phyloP scores from a whole-genome alignment of 2,113 vertebrate genomes.

The Gavialis gangeticus region DNA sequence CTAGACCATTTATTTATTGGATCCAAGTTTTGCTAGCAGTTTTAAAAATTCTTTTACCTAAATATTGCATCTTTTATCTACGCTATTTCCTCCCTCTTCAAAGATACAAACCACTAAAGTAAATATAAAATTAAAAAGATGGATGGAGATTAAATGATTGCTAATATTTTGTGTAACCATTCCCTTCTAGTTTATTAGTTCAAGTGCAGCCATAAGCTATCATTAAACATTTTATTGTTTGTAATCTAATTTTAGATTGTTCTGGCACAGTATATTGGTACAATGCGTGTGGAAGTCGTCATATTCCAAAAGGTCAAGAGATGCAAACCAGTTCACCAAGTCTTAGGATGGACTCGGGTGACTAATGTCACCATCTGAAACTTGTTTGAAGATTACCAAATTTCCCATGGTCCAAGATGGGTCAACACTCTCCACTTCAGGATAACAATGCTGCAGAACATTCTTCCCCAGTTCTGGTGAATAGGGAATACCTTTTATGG shows the following conservation, averaged over 20 bases:
- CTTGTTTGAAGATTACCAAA: too few relatives aligned
- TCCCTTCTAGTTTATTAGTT: not conserved
- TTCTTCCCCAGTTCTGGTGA: too few relatives aligned
- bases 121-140: not conserved
- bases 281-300: too few relatives aligned
- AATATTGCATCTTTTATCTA: not conserved
- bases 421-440: too few relatives aligned
- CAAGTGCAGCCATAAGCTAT: not conserved
- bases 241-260: not conserved
- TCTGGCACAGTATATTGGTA: too few relatives aligned
- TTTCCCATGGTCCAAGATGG: too few relatives aligned
- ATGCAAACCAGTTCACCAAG: too few relatives aligned
- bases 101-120: not conserved
- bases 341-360: too few relatives aligned
- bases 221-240: not conserved
- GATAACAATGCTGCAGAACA: too few relatives aligned
- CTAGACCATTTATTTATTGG: not conserved
- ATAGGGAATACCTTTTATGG: too few relatives aligned
- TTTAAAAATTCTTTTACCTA: not conserved
- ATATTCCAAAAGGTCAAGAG: too few relatives aligned
- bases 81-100: not conserved
- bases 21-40: not conserved
- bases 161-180: not conserved
- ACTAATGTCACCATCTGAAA: too few relatives aligned
- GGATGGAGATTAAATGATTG: not conserved